Conservation (phyloP, 2,797 vertebrate genomes). For the Lithobates sylvaticus region DNA sequence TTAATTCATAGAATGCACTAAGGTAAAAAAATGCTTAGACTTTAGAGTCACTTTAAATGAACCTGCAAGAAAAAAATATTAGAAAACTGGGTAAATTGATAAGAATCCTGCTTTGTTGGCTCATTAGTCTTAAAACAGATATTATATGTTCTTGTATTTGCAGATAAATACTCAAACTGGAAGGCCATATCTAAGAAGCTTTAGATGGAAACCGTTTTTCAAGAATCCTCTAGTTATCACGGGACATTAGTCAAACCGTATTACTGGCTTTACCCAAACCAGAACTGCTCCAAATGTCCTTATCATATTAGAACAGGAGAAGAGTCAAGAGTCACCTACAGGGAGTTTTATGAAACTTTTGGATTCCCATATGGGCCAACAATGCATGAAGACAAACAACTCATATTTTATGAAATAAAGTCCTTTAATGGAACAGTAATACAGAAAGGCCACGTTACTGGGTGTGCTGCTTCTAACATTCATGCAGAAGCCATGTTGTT, state of each 20-base stretch:
- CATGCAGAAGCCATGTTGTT: slow-evolving; percentile 78
- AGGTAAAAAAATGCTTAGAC: too few species aligned
- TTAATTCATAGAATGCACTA: too few species aligned
- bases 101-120: too few species aligned
- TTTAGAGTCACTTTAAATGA: too few species aligned
- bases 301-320: slow-evolving; percentile 73
- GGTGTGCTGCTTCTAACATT: slow-evolving; percentile 64
- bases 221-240: slow-evolving; percentile 68
- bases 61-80: too few species aligned
- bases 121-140: background rate
- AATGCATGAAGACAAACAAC: slow-evolving; percentile 65
- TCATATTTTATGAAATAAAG: slow-evolving; percentile 76
- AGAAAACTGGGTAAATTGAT: too few species aligned
- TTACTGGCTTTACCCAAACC: slow-evolving; percentile 69
- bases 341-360: slow-evolving; percentile 74
- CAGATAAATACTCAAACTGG: slow-evolving; percentile 12
- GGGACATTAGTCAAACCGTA: slow-evolving; percentile 74
- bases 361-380: slow-evolving; percentile 70
- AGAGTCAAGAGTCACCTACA: slow-evolving; percentile 70
- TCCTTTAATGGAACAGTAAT: slow-evolving; percentile 67
- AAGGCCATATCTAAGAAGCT: background rate
- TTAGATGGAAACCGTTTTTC: slow-evolving; percentile 66
- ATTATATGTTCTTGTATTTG: background rate
- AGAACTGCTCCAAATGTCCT: slow-evolving; percentile 69
- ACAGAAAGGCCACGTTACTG: slow-evolving; percentile 73